phyloP scores from a whole-genome alignment of 2,113 vertebrate species.

The Pygoscelis antarcticus region DNA sequence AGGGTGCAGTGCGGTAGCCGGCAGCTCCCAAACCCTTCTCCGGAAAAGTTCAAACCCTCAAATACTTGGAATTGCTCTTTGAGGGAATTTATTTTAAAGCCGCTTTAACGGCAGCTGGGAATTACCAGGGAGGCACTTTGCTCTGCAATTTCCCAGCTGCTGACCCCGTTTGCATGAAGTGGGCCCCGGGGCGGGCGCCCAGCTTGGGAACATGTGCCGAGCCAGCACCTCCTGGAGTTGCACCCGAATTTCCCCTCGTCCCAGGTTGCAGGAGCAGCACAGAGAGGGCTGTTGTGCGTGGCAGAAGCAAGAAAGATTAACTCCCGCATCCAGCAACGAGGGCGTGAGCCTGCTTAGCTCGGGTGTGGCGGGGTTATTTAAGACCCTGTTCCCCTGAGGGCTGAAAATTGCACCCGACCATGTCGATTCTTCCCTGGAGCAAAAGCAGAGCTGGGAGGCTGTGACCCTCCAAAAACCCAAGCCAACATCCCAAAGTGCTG shows the following conservation, averaged over 20 bases:
- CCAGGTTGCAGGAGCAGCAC: not conserved
- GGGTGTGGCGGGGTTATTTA: not conserved
- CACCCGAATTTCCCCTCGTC: not conserved
- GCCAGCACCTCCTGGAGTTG: not conserved
- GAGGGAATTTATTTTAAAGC: conserved; percentile 70
- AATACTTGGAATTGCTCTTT: conserved; percentile 70
- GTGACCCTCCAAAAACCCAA: not conserved
- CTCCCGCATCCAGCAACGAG: not conserved
- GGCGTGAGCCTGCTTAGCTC: not conserved
- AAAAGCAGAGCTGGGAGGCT: not conserved
- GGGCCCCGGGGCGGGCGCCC: not conserved
- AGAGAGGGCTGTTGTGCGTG: not conserved
- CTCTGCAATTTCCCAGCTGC: conserved; percentile 66
- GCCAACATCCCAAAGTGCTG: fast-evolving
- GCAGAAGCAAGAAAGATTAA: not conserved
- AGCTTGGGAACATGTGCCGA: not conserved
- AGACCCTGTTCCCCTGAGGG: not conserved
- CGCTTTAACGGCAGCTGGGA: conserved; percentile 66
- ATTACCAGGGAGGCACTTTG: conserved; percentile 64
- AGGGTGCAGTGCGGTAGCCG: not conserved
- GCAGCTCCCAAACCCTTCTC: conserved; percentile 49
- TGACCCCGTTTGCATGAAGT: not conserved
- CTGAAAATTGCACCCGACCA: not conserved
- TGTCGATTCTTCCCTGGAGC: not conserved
- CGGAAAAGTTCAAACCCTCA: conserved; percentile 64